Conservation (phyloP, 2,797 vertebrate genomes). For the Enoplosus armatus region DNA sequence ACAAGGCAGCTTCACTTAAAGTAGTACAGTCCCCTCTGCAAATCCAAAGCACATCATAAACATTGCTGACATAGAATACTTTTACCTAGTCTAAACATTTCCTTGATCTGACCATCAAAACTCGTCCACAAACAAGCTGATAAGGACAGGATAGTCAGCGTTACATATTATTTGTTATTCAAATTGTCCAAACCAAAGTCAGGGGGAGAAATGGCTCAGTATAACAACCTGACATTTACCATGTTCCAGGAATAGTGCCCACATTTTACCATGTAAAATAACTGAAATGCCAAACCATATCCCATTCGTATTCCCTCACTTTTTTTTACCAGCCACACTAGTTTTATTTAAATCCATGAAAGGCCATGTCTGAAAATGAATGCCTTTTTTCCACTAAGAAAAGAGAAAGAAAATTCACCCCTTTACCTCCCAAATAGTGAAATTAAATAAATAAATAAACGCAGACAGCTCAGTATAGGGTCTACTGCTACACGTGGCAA, state of each 20-base stretch:
- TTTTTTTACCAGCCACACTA: slow-evolving; percentile 78
- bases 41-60: neutral
- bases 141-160: slow-evolving; percentile 39
- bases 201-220: slow-evolving; percentile 68
- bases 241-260: slow-evolving; percentile 78
- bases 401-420: slow-evolving; percentile 66
- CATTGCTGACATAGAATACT: neutral
- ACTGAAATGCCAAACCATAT: slow-evolving; percentile 82
- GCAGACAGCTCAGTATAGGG: slow-evolving; percentile 57
- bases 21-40: neutral
- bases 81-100: slow-evolving; percentile 12
- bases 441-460: slow-evolving; percentile 74
- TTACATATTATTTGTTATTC: slow-evolving; percentile 53
- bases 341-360: slow-evolving; percentile 81
- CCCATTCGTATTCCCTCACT: slow-evolving; percentile 73
- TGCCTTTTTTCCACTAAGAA: slow-evolving; percentile 76
- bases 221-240: slow-evolving; percentile 83
- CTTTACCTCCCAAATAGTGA: slow-evolving; percentile 72
- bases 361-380: slow-evolving; percentile 67
- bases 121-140: slow-evolving; percentile 29
- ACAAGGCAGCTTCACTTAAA: neutral
- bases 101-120: neutral
- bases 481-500: slow-evolving; percentile 70
- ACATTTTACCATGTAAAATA: slow-evolving; percentile 82
- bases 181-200: slow-evolving; percentile 65